phyloP scores from a whole-genome alignment of 2,888 invertebrate species.

The Limenitis camilla region DNA sequence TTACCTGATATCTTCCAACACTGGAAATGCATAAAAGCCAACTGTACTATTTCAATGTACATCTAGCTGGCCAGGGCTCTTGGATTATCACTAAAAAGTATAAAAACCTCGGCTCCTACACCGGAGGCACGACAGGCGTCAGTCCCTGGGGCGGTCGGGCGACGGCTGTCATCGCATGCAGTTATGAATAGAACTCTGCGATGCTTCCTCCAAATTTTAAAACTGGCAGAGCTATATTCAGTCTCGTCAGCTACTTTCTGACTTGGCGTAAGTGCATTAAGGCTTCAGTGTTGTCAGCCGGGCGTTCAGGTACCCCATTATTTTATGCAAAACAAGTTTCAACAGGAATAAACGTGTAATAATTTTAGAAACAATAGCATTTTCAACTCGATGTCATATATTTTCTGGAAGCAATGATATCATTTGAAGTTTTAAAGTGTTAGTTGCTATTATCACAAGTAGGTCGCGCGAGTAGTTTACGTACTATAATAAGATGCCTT shows the following conservation, averaged over 20 bases:
- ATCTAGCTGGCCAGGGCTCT: too few species aligned
- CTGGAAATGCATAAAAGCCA: too few species aligned
- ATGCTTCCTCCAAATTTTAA: conserved; percentile 35
- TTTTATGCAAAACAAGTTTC: conserved; percentile 59
- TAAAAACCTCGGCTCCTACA: conserved; percentile 29
- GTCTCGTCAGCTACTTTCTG: conserved; percentile 38
- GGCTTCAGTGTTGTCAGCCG: conserved; percentile 38
- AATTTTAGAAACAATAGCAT: conserved; percentile 54
- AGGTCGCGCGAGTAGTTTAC: conserved; percentile 24
- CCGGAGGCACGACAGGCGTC: conserved; percentile 30
- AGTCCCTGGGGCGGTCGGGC: conserved; percentile 29
- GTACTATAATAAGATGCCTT: conserved; percentile 21
- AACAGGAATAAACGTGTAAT: conserved; percentile 42
- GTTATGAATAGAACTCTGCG: conserved; percentile 32
- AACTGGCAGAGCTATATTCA: conserved; percentile 39
- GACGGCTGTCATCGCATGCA: conserved; percentile 23
- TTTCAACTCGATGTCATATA: conserved; percentile 34
- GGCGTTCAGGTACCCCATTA: conserved; percentile 47
- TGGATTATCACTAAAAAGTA: conserved; percentile 31
- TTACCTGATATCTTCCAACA: too few species aligned
- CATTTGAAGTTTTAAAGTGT: conserved; percentile 24
- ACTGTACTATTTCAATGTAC: too few species aligned
- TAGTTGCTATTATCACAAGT: conserved; percentile 24
- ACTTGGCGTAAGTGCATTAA: conserved; percentile 53
- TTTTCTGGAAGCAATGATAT: conserved; percentile 20